A percentile compares a stretch with the other conserved stretches of the same genome.
These are phyloP conservation scores for Temnothorax rugatulus DNA, from an alignment of 2,888 invertebrate genomes.

Conservation along the genomic window DNA sequence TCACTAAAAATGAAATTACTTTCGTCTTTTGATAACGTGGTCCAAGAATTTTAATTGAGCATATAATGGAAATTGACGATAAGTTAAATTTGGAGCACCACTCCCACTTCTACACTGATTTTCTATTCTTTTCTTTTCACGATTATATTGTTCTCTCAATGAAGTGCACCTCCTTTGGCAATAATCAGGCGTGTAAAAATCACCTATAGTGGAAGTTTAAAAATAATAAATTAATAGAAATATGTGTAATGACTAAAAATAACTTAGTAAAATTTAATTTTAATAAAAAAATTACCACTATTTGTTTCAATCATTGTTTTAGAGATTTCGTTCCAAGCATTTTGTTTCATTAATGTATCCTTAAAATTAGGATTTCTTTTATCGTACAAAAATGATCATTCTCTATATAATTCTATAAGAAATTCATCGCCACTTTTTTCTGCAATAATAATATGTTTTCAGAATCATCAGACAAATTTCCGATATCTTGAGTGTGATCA, in stretches of 20 bases:
- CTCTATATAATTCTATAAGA: neutral
- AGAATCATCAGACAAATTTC: neutral
- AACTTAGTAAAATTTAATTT: neutral
- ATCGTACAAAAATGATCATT: neutral
- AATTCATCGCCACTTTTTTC: neutral
- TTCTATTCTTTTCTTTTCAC: neutral
- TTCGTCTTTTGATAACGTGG: neutral
- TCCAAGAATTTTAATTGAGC: neutral
- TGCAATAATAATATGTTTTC: neutral
- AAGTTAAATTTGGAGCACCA: neutral
- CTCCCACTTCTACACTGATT: neutral
- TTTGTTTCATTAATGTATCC: constrained; percentile 12
- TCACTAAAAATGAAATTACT: neutral
- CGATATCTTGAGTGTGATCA: neutral
- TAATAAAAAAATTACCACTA: neutral
- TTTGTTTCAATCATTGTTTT: constrained; percentile 16
- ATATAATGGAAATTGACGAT: neutral
- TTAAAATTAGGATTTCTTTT: constrained; percentile 7
- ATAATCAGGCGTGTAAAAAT: neutral
- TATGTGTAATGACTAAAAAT: neutral
- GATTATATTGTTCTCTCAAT: constrained; percentile 17
- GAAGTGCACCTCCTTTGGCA: neutral
- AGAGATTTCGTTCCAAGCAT: constrained; percentile 16
- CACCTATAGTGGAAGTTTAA: neutral
- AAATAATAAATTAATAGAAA: neutral